Evolutionary conservation across 1,140 invertebrate species (phyloP).

Genomic region (Pseudomyrmex pallidus): DNA sequence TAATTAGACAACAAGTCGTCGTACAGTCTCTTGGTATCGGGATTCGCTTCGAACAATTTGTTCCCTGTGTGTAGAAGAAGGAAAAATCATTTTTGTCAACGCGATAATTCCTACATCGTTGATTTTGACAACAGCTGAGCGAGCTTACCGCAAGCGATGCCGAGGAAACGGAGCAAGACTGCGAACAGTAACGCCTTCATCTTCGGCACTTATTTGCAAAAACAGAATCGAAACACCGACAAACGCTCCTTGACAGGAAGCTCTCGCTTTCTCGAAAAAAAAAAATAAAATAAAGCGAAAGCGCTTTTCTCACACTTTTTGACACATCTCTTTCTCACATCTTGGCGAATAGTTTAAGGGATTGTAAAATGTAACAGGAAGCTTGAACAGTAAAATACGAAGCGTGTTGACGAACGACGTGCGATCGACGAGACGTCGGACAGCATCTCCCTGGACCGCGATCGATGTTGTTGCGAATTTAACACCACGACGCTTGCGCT

Average conservation of each 20-base stretch:
- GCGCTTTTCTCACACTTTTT: background rate
- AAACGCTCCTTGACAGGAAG: constrained; percentile 46
- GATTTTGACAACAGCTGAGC: background rate
- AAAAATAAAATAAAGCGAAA: too few species aligned
- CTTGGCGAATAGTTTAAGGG: constrained; percentile 36
- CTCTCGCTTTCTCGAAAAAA: too few species aligned
- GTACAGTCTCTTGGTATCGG: constrained; percentile 95
- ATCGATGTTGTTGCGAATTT: constrained; percentile 75
- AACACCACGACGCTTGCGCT: constrained; percentile 68
- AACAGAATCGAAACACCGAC: constrained; percentile 6
- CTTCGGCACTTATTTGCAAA: constrained; percentile 64
- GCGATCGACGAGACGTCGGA: constrained; percentile 50
- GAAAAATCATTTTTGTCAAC: too few species aligned
- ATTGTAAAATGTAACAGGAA: constrained; percentile 45
- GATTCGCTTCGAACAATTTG: constrained; percentile 91
- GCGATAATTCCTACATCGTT: too few species aligned
- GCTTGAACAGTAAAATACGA: constrained; percentile 44
- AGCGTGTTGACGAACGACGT: constrained; percentile 24
- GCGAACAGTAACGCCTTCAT: constrained; percentile 52
- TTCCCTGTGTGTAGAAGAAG: constrained; percentile 68
- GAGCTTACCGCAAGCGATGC: constrained; percentile 61
- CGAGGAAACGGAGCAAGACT: constrained; percentile 56
- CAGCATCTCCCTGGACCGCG: constrained; percentile 73
- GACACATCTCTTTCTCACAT: constrained; percentile 14
- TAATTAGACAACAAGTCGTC: constrained; percentile 98